Conservation (phyloP, 2,113 vertebrate genomes). For the Microtus ochrogaster region DNA sequence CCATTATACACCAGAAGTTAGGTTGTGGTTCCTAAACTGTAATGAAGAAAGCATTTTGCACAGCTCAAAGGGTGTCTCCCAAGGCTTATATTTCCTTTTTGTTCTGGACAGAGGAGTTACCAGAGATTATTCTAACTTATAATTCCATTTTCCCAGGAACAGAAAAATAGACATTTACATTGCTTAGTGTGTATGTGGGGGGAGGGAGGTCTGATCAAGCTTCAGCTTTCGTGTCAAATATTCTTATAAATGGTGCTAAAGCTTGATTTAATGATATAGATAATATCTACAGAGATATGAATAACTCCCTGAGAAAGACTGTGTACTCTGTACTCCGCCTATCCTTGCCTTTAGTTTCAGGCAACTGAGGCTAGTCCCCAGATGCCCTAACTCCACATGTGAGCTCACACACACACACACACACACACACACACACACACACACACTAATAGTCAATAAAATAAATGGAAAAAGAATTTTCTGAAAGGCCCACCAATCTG, state of each 20-base stretch:
- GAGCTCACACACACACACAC: background rate
- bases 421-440: background rate
- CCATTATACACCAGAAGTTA: background rate
- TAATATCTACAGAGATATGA: background rate
- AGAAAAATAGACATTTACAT: background rate
- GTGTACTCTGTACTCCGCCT: background rate
- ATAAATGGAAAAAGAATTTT: background rate
- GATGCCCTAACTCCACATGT: no score
- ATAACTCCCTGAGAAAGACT: background rate
- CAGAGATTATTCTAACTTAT: background rate
- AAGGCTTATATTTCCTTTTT: background rate
- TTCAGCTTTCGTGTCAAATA: background rate
- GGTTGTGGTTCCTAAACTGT: background rate
- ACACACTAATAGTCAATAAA: background rate
- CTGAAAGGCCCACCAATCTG: background rate
- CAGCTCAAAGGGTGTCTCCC: background rate
- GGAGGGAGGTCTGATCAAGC: background rate
- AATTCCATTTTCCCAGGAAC: background rate
- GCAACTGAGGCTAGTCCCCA: background rate
- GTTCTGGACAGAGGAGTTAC: background rate
- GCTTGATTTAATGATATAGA: background rate
- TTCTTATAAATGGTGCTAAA: background rate
- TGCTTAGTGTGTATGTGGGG: background rate
- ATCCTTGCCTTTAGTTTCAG: background rate
- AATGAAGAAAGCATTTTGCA: slow-evolving; percentile 4